These are phyloP conservation scores for Adelosebastes latens DNA, from an alignment of 2,797 vertebrate genomes.

Conservation along the genomic window DNA sequence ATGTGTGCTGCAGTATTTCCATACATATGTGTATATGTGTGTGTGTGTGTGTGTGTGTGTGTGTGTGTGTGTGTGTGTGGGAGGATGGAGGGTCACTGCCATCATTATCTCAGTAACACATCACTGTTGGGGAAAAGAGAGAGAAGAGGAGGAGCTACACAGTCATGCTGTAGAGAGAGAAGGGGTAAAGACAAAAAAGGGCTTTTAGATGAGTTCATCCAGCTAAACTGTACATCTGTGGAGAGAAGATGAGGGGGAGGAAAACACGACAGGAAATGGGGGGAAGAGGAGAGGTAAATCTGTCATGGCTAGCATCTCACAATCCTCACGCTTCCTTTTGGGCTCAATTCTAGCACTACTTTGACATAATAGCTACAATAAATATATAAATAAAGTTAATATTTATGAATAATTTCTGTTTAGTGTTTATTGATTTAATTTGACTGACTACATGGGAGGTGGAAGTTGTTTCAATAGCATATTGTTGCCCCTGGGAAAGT, in stretches of 20 bases:
- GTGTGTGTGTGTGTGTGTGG: conserved; percentile 47
- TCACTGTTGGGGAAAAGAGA: conserved; percentile 83
- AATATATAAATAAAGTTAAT: neutral
- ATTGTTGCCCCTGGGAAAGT: neutral
- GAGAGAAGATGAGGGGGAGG: conserved; percentile 70
- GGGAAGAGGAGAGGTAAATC: neutral
- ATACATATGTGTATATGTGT: conserved; percentile 36
- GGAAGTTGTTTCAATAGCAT: neutral
- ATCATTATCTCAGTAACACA: conserved; percentile 85
- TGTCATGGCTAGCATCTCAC: conserved; percentile 3
- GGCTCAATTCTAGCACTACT: neutral
- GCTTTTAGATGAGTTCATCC: conserved; percentile 80
- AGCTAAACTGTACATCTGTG: conserved; percentile 82
- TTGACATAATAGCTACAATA: neutral
- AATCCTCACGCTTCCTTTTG: neutral
- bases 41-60: conserved; percentile 34
- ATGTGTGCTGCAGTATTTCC: conserved; percentile 57
- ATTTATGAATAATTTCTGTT: neutral
- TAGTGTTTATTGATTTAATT: neutral
- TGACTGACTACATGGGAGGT: neutral
- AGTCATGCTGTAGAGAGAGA: conserved; percentile 85
- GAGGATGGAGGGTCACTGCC: conserved; percentile 77
- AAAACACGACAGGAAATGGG: conserved; percentile 20
- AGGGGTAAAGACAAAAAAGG: conserved; percentile 79
- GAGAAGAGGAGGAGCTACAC: conserved; percentile 81